These are phyloP conservation scores for Camelus dromedarius DNA, from an alignment of 2,113 vertebrate species.

Conservation along the genomic window DNA sequence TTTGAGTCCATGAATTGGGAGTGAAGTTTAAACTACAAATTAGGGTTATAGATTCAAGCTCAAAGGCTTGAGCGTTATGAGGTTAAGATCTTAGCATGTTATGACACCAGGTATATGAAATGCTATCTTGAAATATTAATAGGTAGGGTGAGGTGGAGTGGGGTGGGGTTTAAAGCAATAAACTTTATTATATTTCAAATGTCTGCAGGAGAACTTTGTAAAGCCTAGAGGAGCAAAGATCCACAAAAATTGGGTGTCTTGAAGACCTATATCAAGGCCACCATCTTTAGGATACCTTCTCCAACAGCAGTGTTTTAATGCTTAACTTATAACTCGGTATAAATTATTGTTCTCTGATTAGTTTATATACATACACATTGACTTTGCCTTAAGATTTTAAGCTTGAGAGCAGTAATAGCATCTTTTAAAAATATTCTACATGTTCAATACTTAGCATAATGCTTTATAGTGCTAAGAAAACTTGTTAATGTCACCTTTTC, in stretches of 20 bases:
- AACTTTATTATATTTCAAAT: slow-evolving; percentile 34
- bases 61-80: background rate
- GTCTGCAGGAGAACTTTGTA: background rate
- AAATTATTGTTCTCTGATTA: background rate
- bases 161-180: background rate
- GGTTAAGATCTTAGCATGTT: background rate
- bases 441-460: background rate
- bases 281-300: background rate
- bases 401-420: background rate
- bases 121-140: slow-evolving; percentile 6
- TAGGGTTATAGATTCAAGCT: background rate
- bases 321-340: slow-evolving; percentile 11
- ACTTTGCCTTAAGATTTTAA: slow-evolving; percentile 40
- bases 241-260: background rate
- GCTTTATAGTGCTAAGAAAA: background rate
- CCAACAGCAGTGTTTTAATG: background rate
- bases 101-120: background rate
- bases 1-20: background rate
- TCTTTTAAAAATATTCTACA: slow-evolving; percentile 14
- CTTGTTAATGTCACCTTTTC: background rate
- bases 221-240: background rate
- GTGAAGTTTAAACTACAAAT: background rate
- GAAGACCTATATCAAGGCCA: background rate
- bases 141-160: background rate
- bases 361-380: background rate